Evolutionary conservation across 1,140 invertebrate species (phyloP).

Genomic region (Rhizoglyphus robini): DNA sequence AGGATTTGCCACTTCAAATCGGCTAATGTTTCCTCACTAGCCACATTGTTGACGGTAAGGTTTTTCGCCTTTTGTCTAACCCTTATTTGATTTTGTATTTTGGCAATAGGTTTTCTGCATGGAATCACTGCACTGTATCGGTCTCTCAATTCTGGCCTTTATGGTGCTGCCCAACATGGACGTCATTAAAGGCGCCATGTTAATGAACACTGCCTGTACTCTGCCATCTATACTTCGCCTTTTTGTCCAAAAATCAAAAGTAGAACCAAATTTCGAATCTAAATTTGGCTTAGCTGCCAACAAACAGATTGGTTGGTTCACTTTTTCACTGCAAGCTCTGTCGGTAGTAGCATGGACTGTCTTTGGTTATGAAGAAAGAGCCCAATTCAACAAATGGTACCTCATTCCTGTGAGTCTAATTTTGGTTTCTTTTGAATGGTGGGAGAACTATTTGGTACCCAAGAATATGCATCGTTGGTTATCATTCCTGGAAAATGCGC

Average conservation of each 20-base stretch:
- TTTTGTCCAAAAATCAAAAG: conserved; percentile 20
- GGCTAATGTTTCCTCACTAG: conserved; percentile 22
- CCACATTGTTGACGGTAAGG: conserved; percentile 26
- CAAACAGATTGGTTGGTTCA: conserved; percentile 6
- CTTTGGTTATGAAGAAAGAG: conserved; percentile 60
- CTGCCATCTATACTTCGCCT: conserved; percentile 31
- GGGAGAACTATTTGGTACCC: conserved; percentile 78
- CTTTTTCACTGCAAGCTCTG: conserved; percentile 28
- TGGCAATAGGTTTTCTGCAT: conserved; percentile 29
- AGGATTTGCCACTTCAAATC: conserved; percentile 78
- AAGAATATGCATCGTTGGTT: conserved; percentile 44
- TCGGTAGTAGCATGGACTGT: conserved; percentile 38
- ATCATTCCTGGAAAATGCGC: conserved; percentile 53
- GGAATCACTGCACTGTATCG: conserved; percentile 35
- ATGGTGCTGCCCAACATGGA: conserved; percentile 36
- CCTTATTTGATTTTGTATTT: neutral
- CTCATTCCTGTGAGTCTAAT: conserved; percentile 57
- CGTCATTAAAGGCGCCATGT: conserved; percentile 32
- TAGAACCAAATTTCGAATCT: too few species aligned
- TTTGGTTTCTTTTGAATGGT: conserved; percentile 80
- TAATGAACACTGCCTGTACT: conserved; percentile 33
- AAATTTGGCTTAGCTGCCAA: neutral
- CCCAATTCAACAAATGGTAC: too few species aligned
- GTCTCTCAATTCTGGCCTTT: conserved; percentile 34
- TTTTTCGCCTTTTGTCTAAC: conserved; percentile 1